These are phyloP conservation scores for Chelmon rostratus DNA, from an alignment of 2,797 vertebrate genomes.

Conservation along the genomic window DNA sequence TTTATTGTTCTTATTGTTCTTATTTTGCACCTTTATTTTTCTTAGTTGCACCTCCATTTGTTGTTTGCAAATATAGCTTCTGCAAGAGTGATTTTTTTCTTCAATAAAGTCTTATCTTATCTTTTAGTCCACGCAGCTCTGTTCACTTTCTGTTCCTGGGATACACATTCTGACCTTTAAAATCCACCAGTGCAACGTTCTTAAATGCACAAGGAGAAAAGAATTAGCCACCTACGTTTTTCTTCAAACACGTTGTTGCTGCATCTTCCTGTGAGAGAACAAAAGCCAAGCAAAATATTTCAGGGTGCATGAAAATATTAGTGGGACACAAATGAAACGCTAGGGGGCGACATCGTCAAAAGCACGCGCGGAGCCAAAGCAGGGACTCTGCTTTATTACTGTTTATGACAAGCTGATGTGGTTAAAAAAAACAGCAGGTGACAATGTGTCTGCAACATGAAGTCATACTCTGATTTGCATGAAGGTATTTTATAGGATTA, in stretches of 20 bases:
- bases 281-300: constrained; percentile 13
- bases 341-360: constrained; percentile 72
- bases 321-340: constrained; percentile 25
- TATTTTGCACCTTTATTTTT: too few species aligned
- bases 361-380: background rate
- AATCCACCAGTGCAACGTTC: background rate
- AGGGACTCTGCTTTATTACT: background rate
- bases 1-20: too few species aligned
- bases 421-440: constrained; percentile 15
- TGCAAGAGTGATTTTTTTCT: too few species aligned
- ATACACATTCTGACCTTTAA: background rate
- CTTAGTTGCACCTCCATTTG: too few species aligned
- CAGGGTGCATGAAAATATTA: background rate
- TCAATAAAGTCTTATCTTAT: too few species aligned
- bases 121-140: background rate
- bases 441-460: constrained; percentile 4
- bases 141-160: background rate
- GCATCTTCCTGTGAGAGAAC: constrained; percentile 87
- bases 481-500: fast-evolving
- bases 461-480: background rate
- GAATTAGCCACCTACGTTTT: constrained; percentile 80
- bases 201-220: background rate
- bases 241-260: constrained; percentile 71
- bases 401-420: constrained; percentile 21
- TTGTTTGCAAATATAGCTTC: too few species aligned